Evolutionary conservation across 2,888 invertebrate species (phyloP).

Genomic region (Catocala sponsa): DNA sequence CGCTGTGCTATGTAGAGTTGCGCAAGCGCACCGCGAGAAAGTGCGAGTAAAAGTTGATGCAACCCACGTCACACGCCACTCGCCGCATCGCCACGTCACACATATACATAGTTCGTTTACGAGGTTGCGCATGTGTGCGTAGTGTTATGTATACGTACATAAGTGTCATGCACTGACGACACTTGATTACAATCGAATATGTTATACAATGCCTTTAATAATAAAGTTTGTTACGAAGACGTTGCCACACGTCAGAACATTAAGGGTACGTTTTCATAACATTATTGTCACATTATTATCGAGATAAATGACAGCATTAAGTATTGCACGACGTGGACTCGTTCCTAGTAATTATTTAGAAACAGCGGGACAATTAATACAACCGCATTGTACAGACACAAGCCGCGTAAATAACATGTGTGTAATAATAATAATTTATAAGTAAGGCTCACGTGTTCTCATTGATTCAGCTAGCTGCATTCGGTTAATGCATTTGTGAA

Average conservation of each 20-base stretch:
- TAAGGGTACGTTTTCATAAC: slow-evolving; percentile 49
- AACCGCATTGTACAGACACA: not conserved
- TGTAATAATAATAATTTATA: slow-evolving; percentile 11
- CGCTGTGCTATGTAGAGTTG: slow-evolving; percentile 68
- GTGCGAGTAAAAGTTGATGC: slow-evolving; percentile 88
- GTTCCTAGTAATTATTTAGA: slow-evolving; percentile 33
- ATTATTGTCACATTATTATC: no score
- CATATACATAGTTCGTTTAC: slow-evolving; percentile 50
- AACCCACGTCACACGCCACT: slow-evolving; percentile 78
- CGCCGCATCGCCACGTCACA: slow-evolving; percentile 64
- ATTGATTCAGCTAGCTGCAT: slow-evolving; percentile 22
- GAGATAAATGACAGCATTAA: slow-evolving; percentile 43
- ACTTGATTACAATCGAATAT: slow-evolving; percentile 74
- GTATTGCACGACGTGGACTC: slow-evolving; percentile 26
- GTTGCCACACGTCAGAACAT: slow-evolving; percentile 49
- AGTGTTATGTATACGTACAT: slow-evolving; percentile 38
- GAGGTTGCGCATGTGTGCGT: slow-evolving; percentile 10
- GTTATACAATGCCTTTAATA: slow-evolving; percentile 76
- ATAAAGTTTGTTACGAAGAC: slow-evolving; percentile 57
- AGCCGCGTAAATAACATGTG: slow-evolving; percentile 12
- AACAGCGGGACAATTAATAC: slow-evolving; percentile 32
- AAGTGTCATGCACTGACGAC: slow-evolving; percentile 74
- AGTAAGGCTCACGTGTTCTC: slow-evolving; percentile 19
- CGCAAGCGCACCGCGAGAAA: slow-evolving; percentile 85
- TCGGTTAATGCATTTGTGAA: slow-evolving; percentile 12